Base-by-base conservation (phyloP, 2,797 vertebrate genomes). In the Aulostomus chinensis region DNA sequence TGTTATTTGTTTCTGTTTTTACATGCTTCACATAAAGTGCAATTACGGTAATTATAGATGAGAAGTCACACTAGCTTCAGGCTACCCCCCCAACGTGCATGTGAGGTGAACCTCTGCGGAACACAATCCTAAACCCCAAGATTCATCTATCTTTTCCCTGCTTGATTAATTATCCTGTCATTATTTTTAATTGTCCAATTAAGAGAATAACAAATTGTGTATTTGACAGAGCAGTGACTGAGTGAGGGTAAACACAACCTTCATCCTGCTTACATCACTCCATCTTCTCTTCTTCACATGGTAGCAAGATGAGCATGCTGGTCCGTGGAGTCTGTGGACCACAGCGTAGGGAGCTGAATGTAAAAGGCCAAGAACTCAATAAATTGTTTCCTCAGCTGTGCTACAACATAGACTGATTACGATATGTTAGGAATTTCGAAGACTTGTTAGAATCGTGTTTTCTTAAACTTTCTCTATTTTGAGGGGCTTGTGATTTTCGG, bases 351-450 rank as follows among this genome's bases (percentile, higher is more conserved):
- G 79, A 80, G 71, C 61, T 61, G 58, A 71, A 76, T 60, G 76
- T 46, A 24, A 62, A 63, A 83, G 79, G 67, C 76, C 84, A 85
- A 85, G 82, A 81, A 85, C 80, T 58, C 45, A 8, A 47, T 40
- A 66, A 79, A 73, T 47, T 87, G 84, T 88, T 89, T 84, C 83
- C 73, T 83, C 81, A 88, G 88, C 84, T 89, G 86, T 48, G 58
- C 47, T 10, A 38, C 63, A 63, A 57, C 64, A 35, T 32, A 52
- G 45, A 43, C 46, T 68, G 50, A 72, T 67, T 67, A 58, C 47
- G 58, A 59, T 10, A 52, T 51, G 37, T 32, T 55, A 43, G 58
- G 54, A 74, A 49, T 71, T 70, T 37, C 29, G 33, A n/a, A 51
- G 60, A 53, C 37, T 39, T 57, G 53, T 47, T 54, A 34, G 48